Evolutionary conservation across 30 jellyfish, hydroid and myxozoan species (phyloP).

Genomic region (Calvadosia cruxmelitensis): DNA sequence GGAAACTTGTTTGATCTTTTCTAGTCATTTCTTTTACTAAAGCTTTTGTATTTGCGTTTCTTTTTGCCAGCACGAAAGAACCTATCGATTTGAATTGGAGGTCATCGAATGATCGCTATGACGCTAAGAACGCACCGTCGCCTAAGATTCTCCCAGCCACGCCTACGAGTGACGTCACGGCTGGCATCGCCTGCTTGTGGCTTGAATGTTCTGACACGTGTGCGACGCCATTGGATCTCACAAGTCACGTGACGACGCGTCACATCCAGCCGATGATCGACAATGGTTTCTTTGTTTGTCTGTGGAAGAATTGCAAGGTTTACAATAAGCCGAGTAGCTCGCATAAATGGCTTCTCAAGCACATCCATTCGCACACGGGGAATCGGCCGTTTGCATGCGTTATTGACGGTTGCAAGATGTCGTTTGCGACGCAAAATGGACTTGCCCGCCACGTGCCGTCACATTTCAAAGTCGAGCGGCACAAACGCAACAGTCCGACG

Average conservation of each 20-base stretch:
- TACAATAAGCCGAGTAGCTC: conserved; percentile 79
- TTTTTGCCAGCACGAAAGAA: too few relatives aligned
- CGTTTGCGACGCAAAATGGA: conserved; percentile 83
- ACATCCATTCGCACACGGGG: conserved; percentile 67
- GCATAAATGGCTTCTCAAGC: conserved; percentile 68
- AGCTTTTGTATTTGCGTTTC: too few relatives aligned
- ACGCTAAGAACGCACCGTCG: too few relatives aligned
- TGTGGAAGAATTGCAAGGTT: conserved; percentile 76
- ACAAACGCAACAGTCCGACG: conserved; percentile 17
- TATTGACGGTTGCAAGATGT: conserved; percentile 58
- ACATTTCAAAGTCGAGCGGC: conserved; percentile 55
- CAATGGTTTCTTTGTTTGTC: conserved; percentile 60
- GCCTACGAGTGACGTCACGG: too few relatives aligned
- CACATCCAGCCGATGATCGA: conserved; percentile 51
- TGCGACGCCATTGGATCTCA: conserved; percentile 32
- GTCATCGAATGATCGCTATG: too few relatives aligned
- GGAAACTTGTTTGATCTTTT: too few relatives aligned
- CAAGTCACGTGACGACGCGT: conserved; percentile 47
- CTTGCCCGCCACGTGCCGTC: conserved; percentile 86
- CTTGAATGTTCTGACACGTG: conserved; percentile 34
- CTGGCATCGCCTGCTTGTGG: conserved; percentile 67
- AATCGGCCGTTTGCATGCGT: conserved; percentile 75
- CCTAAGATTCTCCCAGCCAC: too few relatives aligned
- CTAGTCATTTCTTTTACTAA: too few relatives aligned
- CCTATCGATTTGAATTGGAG: too few relatives aligned